phyloP scores from a whole-genome alignment of 2,888 invertebrate species.

The Apocheima hispidaria region DNA sequence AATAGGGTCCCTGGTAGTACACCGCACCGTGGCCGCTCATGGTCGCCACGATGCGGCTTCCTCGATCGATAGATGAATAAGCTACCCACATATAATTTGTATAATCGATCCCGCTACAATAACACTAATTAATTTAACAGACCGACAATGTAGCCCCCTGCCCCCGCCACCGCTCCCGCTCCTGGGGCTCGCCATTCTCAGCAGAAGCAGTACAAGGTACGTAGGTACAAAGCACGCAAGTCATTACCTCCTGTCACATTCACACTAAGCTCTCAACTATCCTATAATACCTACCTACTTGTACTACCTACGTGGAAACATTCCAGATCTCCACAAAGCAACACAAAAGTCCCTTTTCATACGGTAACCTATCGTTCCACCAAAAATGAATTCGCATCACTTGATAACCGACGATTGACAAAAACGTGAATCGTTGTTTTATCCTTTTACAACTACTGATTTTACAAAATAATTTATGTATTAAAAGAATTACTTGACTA shows the following conservation, averaged over 20 bases:
- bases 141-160: conserved; percentile 34
- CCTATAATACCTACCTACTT: background rate
- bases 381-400: no score
- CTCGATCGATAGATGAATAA: conserved; percentile 46
- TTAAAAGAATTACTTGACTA: no score
- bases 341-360: no score
- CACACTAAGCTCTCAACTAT: background rate
- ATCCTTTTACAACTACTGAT: no score
- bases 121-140: conserved; percentile 65
- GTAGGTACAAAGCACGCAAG: background rate
- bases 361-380: no score
- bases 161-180: background rate
- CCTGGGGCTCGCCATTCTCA: background rate
- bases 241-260: background rate
- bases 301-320: no score
- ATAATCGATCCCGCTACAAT: conserved; percentile 52
- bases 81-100: no score
- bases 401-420: no score
- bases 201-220: background rate
- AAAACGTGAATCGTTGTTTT: no score
- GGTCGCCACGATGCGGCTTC: conserved; percentile 51
- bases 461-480: no score
- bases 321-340: no score
- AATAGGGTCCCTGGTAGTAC: no score
- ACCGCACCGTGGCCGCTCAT: background rate